A percentile compares a stretch with the other conserved stretches of the same genome.
Evolutionary conservation across 2,797 vertebrate genomes (phyloP).

Genomic region (Melanotaenia pygmaea): DNA sequence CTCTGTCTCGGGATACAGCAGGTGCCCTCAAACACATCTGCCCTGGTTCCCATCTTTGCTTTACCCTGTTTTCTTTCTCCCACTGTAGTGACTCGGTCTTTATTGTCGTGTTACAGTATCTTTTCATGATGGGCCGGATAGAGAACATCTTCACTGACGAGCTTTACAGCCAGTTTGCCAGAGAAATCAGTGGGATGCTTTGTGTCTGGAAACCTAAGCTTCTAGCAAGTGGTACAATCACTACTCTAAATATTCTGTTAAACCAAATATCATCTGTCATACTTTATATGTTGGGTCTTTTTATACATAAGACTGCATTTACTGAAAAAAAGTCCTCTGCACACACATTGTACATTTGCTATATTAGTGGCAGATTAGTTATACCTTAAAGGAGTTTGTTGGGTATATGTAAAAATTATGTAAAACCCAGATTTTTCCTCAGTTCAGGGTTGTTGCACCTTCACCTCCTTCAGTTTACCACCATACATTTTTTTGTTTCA

Average conservation of each 20-base stretch:
- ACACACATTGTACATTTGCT: background rate
- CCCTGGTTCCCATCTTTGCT: background rate
- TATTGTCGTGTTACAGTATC: constrained; percentile 82
- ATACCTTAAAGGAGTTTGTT: too few species aligned
- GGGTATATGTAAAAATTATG: too few species aligned
- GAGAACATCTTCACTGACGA: constrained; percentile 98
- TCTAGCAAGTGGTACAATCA: constrained; percentile 87
- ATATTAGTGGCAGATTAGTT: background rate
- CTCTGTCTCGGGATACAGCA: constrained; percentile 98
- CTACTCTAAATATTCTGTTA: background rate
- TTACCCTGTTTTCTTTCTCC: background rate
- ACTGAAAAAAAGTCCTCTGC: too few species aligned
- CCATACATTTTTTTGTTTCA: too few species aligned
- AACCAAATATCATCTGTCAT: background rate
- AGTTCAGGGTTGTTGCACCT: too few species aligned
- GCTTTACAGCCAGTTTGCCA: constrained; percentile 91
- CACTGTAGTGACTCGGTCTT: background rate
- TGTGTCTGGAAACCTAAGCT: constrained; percentile 90
- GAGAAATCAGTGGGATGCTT: constrained; percentile 91
- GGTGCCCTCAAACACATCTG: constrained; percentile 75
- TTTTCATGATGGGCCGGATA: constrained; percentile 95
- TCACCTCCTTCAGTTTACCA: too few species aligned
- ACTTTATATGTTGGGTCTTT: too few species aligned
- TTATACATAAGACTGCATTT: too few species aligned
- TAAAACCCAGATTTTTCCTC: too few species aligned